These are phyloP conservation scores for Pollenia angustigena DNA, from an alignment of 2,888 invertebrate genomes.

Conservation along the genomic window DNA sequence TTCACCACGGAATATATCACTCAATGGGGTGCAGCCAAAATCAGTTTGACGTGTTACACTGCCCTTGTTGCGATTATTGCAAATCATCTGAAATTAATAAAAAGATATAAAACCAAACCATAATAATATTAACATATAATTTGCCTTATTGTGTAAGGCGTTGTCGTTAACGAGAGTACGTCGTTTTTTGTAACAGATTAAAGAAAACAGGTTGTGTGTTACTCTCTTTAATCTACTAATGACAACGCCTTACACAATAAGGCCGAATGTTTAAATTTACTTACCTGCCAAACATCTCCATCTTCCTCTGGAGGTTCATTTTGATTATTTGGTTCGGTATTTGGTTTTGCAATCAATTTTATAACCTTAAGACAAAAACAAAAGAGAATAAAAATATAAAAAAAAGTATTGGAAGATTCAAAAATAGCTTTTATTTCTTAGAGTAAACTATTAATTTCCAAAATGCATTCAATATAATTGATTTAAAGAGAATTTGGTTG, in stretches of 20 bases:
- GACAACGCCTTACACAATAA: too few relatives aligned
- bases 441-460: too few relatives aligned
- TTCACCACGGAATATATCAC: slow-evolving; percentile 96
- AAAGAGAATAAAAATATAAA: not conserved
- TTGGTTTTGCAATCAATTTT: slow-evolving; percentile 86
- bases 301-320: slow-evolving; percentile 83
- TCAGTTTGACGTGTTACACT: slow-evolving; percentile 94
- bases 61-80: slow-evolving; percentile 94
- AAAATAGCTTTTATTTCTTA: too few relatives aligned
- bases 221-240: too few relatives aligned
- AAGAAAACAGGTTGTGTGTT: too few relatives aligned
- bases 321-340: slow-evolving; percentile 84
- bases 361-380: slow-evolving; percentile 84
- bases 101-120: not conserved
- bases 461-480: too few relatives aligned
- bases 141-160: too few relatives aligned
- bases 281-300: slow-evolving; percentile 84
- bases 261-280: not conserved
- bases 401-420: not conserved
- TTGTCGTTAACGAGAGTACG: too few relatives aligned
- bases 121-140: not conserved
- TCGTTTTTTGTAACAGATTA: too few relatives aligned
- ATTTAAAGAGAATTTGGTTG: too few relatives aligned
- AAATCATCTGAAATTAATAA: slow-evolving; percentile 79
- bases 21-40: slow-evolving; percentile 93